phyloP scores from a whole-genome alignment of 2,888 invertebrate genomes.

The Stenodera caucasica region DNA sequence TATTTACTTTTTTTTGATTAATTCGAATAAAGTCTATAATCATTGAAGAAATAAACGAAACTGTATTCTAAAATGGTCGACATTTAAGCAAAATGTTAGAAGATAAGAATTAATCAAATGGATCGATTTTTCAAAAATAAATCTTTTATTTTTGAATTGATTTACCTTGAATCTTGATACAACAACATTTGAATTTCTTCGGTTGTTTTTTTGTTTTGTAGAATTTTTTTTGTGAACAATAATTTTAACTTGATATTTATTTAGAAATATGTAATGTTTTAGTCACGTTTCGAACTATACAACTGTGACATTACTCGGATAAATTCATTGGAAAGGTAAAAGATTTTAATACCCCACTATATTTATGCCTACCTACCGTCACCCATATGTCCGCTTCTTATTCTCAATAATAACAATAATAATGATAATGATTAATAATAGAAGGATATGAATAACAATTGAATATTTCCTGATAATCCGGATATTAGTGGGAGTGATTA shows the following conservation, averaged over 20 bases:
- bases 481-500: not conserved
- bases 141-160: too few species aligned
- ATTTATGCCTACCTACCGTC: slow-evolving; percentile 12
- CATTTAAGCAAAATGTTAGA: not conserved
- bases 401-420: not conserved
- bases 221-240: too few species aligned
- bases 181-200: too few species aligned
- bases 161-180: too few species aligned
- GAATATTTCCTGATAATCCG: not conserved
- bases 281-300: slow-evolving; percentile 7
- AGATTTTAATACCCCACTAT: slow-evolving; percentile 24
- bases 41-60: too few species aligned
- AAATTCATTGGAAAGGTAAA: slow-evolving; percentile 22
- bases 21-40: too few species aligned
- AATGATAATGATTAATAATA: too few species aligned
- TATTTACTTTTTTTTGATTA: too few species aligned
- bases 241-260: too few species aligned
- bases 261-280: not conserved
- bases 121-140: not conserved
- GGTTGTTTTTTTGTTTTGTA: too few species aligned
- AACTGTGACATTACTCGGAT: slow-evolving; percentile 26
- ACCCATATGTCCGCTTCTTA: slow-evolving; percentile 18
- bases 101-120: not conserved
- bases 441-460: not conserved
- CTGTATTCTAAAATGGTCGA: not conserved